Base-by-base conservation (phyloP, 2,888 invertebrate species). In the Ephialtes manifestator region DNA sequence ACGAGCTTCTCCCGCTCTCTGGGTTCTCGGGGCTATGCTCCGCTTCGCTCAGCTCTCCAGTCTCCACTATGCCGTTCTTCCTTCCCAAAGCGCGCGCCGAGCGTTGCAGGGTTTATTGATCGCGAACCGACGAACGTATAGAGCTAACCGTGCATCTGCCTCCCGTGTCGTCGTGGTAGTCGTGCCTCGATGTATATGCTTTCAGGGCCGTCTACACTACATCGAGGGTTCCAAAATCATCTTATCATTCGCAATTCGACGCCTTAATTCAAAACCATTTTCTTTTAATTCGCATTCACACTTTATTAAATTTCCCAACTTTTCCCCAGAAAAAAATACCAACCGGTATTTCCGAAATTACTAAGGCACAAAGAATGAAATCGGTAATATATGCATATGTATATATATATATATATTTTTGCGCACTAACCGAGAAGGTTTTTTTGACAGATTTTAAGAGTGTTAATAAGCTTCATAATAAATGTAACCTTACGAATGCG, bases 71-170 rank as follows among this genome's bases (percentile, higher is more conserved):
- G 43, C 72, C 72, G 77, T 81, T 67, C 80, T 76, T 71, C 81
- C 81, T 70, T 78, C 76, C 84, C 74, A 55, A 39, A 51, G 86
- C 83, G 81, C 84, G 78, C 31, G 87, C 79, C 78, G 80, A 72
- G 58, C 72, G 76, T 77, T 74, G 84, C 85, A 83, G 90, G 90
- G 92, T 92, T 92, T 92, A 92, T 92, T 92, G 92, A 92, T 92
- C 92, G 92, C 91, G 79, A 84, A 83, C 82, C 75, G 80, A 82
- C 75, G 75, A 85, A 68, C 68, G 51, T 53, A 13, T 53, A 13
- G 53, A 80, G 72, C 72, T 70, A 81, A 84, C 58, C 87, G 81
- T 86, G 87, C 88, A 88, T 88, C 88, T 88, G 88, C 88, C 88
- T 83, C 81, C 74, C 46, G 68, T 53, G 18, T 68, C 65, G 76